Percentiles rank a stretch among this genome's conserved stretches.
Evolutionary conservation across 2,797 vertebrate genomes (phyloP).

Genomic region (Heteromormyrus szaboi): DNA sequence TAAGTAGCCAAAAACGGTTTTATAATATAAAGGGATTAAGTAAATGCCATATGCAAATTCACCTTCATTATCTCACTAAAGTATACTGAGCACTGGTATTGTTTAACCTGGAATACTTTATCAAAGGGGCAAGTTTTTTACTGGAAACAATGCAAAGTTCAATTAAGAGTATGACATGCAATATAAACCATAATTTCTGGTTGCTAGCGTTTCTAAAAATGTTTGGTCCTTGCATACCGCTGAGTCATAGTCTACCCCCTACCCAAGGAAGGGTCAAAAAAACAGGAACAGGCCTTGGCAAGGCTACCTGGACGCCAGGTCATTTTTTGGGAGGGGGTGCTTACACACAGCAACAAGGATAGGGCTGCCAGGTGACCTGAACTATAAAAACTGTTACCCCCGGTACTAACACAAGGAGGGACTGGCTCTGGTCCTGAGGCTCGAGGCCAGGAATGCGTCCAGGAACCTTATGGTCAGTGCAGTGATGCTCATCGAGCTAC

Average conservation of each 20-base stretch:
- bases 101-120: background rate
- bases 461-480: slow-evolving; percentile 9
- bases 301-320: background rate
- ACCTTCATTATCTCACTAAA: background rate
- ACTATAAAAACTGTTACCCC: slow-evolving; percentile 5
- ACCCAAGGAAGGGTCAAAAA: background rate
- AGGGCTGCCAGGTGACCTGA: background rate
- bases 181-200: background rate
- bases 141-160: background rate
- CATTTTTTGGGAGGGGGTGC: background rate
- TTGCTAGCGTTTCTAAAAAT: background rate
- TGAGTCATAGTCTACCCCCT: background rate
- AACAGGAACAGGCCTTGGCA: slow-evolving; percentile 11
- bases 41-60: background rate
- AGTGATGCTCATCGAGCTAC: background rate
- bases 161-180: background rate
- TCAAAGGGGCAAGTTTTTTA: background rate
- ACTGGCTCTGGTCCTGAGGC: background rate
- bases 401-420: background rate
- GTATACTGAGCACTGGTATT: background rate
- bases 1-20: background rate
- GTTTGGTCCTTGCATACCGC: background rate
- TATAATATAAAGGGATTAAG: background rate
- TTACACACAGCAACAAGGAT: slow-evolving; percentile 1
- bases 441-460: background rate